phyloP scores from a whole-genome alignment of 1,140 invertebrate species.

The Ips typographus region DNA sequence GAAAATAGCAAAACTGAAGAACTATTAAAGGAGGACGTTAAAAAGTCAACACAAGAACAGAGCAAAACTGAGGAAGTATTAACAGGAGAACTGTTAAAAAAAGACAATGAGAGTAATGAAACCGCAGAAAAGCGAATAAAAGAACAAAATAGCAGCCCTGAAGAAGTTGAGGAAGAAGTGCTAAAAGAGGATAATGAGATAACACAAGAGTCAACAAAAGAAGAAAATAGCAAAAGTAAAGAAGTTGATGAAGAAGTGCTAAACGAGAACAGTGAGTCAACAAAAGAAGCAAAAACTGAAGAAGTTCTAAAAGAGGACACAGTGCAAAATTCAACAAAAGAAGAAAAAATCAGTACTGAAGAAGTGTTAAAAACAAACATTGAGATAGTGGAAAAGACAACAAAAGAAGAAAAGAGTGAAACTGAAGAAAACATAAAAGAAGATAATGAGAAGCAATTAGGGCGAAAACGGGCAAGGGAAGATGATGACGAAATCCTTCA shows the following conservation, averaged over 20 bases:
- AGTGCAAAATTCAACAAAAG: not conserved
- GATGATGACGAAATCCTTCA: not conserved
- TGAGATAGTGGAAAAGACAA: not conserved
- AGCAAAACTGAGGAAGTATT: too few species aligned
- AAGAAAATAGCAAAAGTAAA: too few species aligned
- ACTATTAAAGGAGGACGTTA: slow-evolving; percentile 18
- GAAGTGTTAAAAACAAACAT: not conserved
- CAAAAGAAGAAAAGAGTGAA: not conserved
- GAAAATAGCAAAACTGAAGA: slow-evolving; percentile 21
- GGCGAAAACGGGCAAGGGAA: not conserved
- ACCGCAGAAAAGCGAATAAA: too few species aligned
- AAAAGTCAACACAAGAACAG: not conserved
- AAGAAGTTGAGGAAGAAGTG: too few species aligned
- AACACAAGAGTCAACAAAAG: too few species aligned
- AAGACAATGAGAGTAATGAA: too few species aligned
- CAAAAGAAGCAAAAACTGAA: not conserved
- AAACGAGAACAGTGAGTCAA: not conserved
- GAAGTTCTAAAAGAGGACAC: not conserved
- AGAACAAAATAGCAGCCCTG: too few species aligned
- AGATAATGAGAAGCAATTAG: not conserved
- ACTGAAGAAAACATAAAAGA: not conserved
- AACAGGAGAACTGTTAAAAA: too few species aligned
- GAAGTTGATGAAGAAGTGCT: too few species aligned
- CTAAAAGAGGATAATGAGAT: too few species aligned
- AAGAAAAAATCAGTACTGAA: not conserved